Base-by-base conservation (phyloP, 2,797 vertebrate species). In the Carapus acus region DNA sequence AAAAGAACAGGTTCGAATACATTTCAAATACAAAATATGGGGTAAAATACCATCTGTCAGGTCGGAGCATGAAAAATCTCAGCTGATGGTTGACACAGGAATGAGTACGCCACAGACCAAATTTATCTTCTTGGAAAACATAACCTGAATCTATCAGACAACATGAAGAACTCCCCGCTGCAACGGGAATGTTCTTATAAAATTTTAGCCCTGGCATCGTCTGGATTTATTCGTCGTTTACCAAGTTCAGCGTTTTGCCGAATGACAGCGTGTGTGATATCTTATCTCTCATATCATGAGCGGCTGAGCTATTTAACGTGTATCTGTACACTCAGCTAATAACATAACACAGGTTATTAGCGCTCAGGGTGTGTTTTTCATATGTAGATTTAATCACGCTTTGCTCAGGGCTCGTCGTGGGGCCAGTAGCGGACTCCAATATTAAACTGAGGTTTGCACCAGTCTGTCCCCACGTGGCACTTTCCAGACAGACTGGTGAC, bases 21-120 rank as follows among this genome's bases (percentile, higher is more conserved):
- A 27, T 27, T 71, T 82, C 56, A 49, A 78, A 81, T 62, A 54
- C n/a, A 34, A 34, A 56, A 50, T 55, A 59, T 39, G 44, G 58
- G 62, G 65, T 69, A 63, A 70, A 78, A 65, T 74, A 74, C 62
- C 79, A 65, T 74, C 80, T 83, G 82, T 77, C 75, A 24, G 54
- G 72, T 31, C 8, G 67, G 56, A 66, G 63, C 23, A 65, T 68
- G 47, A 29, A 18, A 43, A 42, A 15, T 22, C 44, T 34, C 37
- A 15, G 50, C 37, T 20, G 31, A 55, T 43, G 58, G 47, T 58
- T 82, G 76, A 76, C 80, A 79, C 29, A 27, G 41, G 56, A 67
- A 20, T 1, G 65, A 62, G 33, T 33, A 23, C 37, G 44, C 34
- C 3, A 8, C 21, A 1, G 54, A 71, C 73, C 53, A 63, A 65